A percentile compares a stretch with the other conserved stretches of the same genome.
These are phyloP conservation scores for Apodemia duryi DNA, from an alignment of 2,888 invertebrate genomes.

Conservation along the genomic window DNA sequence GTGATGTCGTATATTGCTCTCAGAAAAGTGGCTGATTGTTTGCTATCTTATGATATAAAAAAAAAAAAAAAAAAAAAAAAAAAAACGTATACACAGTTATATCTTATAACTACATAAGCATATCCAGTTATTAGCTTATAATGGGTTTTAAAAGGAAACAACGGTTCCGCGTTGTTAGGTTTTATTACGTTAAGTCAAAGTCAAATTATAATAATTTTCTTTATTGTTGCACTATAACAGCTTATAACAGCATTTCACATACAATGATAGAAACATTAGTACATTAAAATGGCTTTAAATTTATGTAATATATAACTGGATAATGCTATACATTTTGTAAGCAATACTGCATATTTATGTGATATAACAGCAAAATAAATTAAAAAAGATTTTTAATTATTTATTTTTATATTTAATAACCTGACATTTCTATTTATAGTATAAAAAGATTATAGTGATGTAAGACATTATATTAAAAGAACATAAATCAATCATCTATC, in stretches of 20 bases:
- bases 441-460: too few relatives aligned
- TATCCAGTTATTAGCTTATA: neutral
- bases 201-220: slow-evolving; percentile 3
- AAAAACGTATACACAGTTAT: neutral
- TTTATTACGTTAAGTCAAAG: neutral
- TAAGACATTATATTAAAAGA: too few relatives aligned
- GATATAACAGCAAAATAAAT: neutral
- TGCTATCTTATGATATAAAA: too few relatives aligned
- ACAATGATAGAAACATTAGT: neutral
- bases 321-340: neutral
- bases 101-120: neutral
- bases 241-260: neutral
- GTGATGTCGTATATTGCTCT: too few relatives aligned
- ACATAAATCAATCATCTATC: too few relatives aligned
- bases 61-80: neutral
- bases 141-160: neutral
- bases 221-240: neutral
- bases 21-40: too few relatives aligned
- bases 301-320: neutral
- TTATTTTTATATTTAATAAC: too few relatives aligned
- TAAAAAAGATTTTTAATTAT: too few relatives aligned
- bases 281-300: neutral
- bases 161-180: slow-evolving; percentile 6
- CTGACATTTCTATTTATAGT: too few relatives aligned
- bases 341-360: neutral